A percentile compares a stretch with the other conserved stretches of the same genome.
Evolutionary conservation across 2,888 invertebrate genomes (phyloP).

Genomic region (Selenia dentaria): DNA sequence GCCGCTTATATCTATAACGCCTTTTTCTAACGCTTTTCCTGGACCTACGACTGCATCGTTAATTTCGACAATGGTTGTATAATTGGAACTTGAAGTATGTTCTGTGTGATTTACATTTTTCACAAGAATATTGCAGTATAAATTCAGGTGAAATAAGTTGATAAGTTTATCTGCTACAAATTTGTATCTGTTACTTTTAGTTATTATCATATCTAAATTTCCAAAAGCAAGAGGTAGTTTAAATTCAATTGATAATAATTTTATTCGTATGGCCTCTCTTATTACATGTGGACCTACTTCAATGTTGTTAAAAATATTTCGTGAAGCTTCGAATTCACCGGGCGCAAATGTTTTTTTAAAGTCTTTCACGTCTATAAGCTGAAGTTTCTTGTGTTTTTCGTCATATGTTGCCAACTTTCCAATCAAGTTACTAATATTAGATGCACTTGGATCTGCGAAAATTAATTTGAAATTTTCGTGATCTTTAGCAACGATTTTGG

Average conservation of each 20-base stretch:
- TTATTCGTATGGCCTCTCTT: conserved; percentile 34
- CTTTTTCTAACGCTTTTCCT: conserved; percentile 33
- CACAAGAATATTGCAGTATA: conserved; percentile 1
- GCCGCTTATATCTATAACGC: conserved; percentile 38
- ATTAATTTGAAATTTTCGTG: conserved; percentile 26
- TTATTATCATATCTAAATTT: conserved; percentile 39
- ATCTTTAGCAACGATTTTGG: conserved; percentile 27
- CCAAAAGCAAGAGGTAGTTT: conserved; percentile 44
- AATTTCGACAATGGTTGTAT: conserved; percentile 28
- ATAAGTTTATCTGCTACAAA: conserved; percentile 20
- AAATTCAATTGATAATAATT: conserved; percentile 33
- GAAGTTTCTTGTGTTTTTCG: conserved; percentile 22
- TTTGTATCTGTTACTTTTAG: conserved; percentile 8
- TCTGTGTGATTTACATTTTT: conserved; percentile 16
- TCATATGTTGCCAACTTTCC: conserved; percentile 35
- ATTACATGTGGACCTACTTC: conserved; percentile 31
- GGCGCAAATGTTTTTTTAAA: conserved; percentile 31
- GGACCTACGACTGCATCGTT: conserved; percentile 36
- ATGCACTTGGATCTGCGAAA: conserved; percentile 31
- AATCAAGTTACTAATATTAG: conserved; percentile 38
- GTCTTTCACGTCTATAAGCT: conserved; percentile 28
- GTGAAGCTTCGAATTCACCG: conserved; percentile 24
- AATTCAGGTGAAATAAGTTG: conserved; percentile 14
- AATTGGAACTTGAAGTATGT: background rate
- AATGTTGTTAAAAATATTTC: conserved; percentile 32